Percentiles rank a stretch among this genome's conserved stretches.
Conservation (phyloP, 2,888 invertebrate species). For the Drosophila greeni region DNA sequence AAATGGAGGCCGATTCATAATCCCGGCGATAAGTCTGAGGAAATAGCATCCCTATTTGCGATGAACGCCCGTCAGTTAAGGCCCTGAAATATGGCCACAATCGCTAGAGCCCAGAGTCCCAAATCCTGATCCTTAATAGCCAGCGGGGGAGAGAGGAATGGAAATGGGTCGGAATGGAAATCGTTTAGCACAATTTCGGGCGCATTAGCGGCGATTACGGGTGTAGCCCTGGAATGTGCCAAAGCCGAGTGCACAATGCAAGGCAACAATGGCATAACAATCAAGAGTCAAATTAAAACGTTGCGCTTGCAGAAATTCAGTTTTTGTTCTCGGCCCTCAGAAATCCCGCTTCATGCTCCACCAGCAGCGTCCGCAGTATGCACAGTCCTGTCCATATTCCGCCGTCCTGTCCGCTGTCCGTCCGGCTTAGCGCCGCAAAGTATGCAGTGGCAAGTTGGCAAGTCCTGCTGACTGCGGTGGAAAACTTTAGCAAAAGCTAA, state of each 20-base stretch:
- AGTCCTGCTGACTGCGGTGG: conserved; percentile 52
- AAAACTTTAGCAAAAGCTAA: conserved; percentile 66
- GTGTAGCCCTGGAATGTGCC: conserved; percentile 24
- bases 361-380: conserved; percentile 29
- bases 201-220: conserved; percentile 60
- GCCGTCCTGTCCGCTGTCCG: conserved; percentile 13
- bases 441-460: conserved; percentile 53
- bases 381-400: conserved; percentile 6
- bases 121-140: conserved; percentile 7
- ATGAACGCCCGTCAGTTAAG: conserved; percentile 6
- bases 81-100: conserved; percentile 21
- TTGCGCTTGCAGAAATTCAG: conserved; percentile 53
- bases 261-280: conserved; percentile 43
- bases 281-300: conserved; percentile 55
- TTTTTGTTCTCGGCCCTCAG: conserved; percentile 51
- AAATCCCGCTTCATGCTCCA: conserved; percentile 36
- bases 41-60: conserved; percentile 15
- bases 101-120: background rate
- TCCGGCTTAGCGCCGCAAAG: conserved; percentile 49
- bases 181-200: conserved; percentile 55
- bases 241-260: conserved; percentile 34
- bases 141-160: background rate
- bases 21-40: conserved; percentile 30
- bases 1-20: conserved; percentile 25
- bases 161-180: conserved; percentile 18